phyloP scores from a whole-genome alignment of 2,797 vertebrate genomes.

The Ptychadena robeensis region DNA sequence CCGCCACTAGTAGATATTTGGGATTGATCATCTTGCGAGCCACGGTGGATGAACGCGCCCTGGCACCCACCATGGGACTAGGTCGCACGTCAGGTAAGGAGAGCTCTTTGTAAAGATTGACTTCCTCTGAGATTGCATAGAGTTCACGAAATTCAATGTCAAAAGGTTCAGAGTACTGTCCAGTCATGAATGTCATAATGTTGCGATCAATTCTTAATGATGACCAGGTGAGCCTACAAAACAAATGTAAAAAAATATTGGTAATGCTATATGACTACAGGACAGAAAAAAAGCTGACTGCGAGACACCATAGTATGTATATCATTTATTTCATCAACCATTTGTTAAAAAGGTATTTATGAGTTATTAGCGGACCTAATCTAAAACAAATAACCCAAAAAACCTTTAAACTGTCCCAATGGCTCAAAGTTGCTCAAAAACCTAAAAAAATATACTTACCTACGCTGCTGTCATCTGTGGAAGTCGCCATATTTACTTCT shows the following conservation, averaged over 20 bases:
- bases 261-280: not conserved
- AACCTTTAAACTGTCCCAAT: no score
- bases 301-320: no score
- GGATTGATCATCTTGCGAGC: slow-evolving; percentile 92
- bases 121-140: slow-evolving; percentile 87
- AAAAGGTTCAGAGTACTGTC: slow-evolving; percentile 89
- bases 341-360: no score
- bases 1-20: slow-evolving; percentile 84
- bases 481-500: no score
- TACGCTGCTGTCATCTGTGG: no score
- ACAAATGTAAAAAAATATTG: not conserved
- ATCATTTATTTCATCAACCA: no score
- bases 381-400: no score
- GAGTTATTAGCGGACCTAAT: no score
- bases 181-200: slow-evolving; percentile 87
- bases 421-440: no score
- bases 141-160: slow-evolving; percentile 92
- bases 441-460: no score
- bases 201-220: slow-evolving; percentile 89
- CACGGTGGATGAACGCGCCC: slow-evolving; percentile 78
- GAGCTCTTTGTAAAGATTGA: slow-evolving; percentile 86
- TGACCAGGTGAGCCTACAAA: slow-evolving; percentile 88
- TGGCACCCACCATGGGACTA: slow-evolving; percentile 37
- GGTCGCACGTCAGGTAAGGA: slow-evolving; percentile 71
- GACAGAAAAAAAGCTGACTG: no score